These are phyloP conservation scores for Aphrocallistes beatrix DNA, from an alignment of 37 sponge, comb jelly and placozoan genomes.

Conservation along the genomic window DNA sequence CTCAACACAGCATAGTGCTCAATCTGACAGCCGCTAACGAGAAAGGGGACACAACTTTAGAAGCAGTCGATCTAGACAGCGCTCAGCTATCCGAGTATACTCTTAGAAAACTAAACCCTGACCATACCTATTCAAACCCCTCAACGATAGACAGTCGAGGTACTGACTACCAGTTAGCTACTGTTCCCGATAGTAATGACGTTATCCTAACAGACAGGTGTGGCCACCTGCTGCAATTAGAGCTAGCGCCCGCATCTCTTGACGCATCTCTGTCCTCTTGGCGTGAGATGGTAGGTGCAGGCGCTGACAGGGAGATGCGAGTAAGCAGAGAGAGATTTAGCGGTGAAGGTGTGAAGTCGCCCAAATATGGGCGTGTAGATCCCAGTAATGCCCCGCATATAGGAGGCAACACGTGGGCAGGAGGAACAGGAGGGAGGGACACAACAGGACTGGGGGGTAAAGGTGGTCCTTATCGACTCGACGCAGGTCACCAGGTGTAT, in stretches of 20 bases:
- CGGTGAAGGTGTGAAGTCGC: background rate
- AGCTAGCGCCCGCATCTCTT: background rate
- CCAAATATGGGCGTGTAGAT: slow-evolving; percentile 35
- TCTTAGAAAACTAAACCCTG: background rate
- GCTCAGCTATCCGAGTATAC: background rate
- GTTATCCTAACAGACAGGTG: background rate
- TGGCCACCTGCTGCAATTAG: background rate
- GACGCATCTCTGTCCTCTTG: slow-evolving; percentile 11
- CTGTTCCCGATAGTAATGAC: background rate
- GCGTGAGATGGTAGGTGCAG: slow-evolving; percentile 1
- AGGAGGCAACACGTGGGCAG: slow-evolving; percentile 93
- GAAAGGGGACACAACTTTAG: background rate
- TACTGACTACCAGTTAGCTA: background rate
- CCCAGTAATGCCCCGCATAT: slow-evolving; percentile 71
- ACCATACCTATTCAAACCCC: background rate
- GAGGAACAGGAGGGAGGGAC: slow-evolving; percentile 86
- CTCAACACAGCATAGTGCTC: background rate
- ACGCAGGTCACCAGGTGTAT: slow-evolving; percentile 78
- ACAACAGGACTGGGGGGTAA: slow-evolving; percentile 88
- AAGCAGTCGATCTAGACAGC: background rate
- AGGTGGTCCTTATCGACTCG: slow-evolving; percentile 85
- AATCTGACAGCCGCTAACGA: background rate
- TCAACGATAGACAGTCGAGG: background rate
- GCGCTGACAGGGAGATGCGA: background rate
- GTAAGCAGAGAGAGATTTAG: background rate